These are phyloP conservation scores for Agraylea sexmaculata DNA, from an alignment of 1,140 invertebrate genomes.

Conservation along the genomic window DNA sequence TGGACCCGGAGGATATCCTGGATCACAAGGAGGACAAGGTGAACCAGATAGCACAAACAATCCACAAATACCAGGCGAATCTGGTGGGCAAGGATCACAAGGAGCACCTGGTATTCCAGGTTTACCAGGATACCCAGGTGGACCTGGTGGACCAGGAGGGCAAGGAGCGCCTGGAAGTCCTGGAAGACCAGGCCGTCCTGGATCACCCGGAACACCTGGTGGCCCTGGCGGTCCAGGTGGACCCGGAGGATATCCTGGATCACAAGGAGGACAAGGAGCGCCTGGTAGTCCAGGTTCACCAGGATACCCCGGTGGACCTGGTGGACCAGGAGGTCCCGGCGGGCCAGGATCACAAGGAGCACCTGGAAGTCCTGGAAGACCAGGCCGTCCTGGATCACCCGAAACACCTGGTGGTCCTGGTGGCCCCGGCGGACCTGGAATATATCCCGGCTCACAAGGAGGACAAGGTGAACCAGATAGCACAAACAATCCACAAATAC, in stretches of 20 bases:
- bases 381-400: slow-evolving; percentile 13
- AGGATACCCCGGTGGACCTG: slow-evolving; percentile 8
- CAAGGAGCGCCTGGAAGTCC: slow-evolving; percentile 23
- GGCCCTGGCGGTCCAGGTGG: slow-evolving; percentile 13
- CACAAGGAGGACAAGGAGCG: slow-evolving; percentile 17
- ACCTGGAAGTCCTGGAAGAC: slow-evolving; percentile 10
- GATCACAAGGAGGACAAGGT: slow-evolving; percentile 1
- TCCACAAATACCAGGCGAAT: slow-evolving; percentile 4
- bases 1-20: slow-evolving; percentile 5
- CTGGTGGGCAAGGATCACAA: slow-evolving; percentile 1
- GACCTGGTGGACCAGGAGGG: slow-evolving; percentile 20
- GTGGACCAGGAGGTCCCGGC: slow-evolving; percentile 7
- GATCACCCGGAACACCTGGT: slow-evolving; percentile 18
- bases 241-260: slow-evolving; percentile 4
- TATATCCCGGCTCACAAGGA: no score
- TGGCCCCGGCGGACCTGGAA: slow-evolving; percentile 6
- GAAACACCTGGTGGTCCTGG: slow-evolving; percentile 8
- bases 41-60: no score
- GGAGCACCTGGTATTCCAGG: slow-evolving; percentile 5
- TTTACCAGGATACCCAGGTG: slow-evolving; percentile 20
- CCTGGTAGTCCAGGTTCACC: slow-evolving; percentile 16
- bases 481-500: not conserved
- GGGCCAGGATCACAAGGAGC: slow-evolving; percentile 6
- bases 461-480: not conserved
- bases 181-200: slow-evolving; percentile 19